Conservation (phyloP, 2,113 vertebrate species). For the Tiliqua scincoides region DNA sequence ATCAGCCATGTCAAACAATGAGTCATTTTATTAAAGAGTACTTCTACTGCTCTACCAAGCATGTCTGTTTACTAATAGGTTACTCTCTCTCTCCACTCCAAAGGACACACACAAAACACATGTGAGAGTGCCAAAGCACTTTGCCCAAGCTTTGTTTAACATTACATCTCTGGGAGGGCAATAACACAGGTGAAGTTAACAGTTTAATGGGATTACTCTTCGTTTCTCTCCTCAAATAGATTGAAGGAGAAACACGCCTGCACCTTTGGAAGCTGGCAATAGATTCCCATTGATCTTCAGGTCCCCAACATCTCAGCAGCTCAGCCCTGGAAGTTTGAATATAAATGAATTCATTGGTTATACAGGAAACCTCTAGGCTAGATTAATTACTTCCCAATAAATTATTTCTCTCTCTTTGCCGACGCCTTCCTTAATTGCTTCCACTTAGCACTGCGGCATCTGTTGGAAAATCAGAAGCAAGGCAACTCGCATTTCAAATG, state of each 20-base stretch:
- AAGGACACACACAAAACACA: conserved; percentile 14
- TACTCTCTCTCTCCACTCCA: conserved; percentile 30
- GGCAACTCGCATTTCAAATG: conserved; percentile 38
- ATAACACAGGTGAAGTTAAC: conserved; percentile 62
- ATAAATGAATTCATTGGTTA: conserved; percentile 59
- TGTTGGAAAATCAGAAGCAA: conserved; percentile 55
- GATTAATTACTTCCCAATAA: conserved; percentile 65
- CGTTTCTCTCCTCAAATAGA: conserved; percentile 65
- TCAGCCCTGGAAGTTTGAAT: conserved; percentile 30
- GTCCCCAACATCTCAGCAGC: conserved; percentile 30
- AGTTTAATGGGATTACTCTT: conserved; percentile 60
- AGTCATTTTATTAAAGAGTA: conserved; percentile 50
- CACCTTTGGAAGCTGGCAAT: conserved; percentile 18
- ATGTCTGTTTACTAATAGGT: conserved; percentile 60
- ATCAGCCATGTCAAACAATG: conserved; percentile 49
- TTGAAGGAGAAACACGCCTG: conserved; percentile 38
- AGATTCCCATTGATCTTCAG: conserved; percentile 46
- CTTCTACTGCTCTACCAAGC: conserved; percentile 54
- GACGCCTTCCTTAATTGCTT: conserved; percentile 59
- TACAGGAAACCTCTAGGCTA: conserved; percentile 56
- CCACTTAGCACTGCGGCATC: conserved; percentile 45
- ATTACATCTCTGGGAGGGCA: conserved; percentile 45
- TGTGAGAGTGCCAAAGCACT: conserved; percentile 31
- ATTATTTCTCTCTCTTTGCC: conserved; percentile 56
- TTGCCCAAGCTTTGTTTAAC: conserved; percentile 44